Evolutionary conservation across 1,140 invertebrate genomes (phyloP).

Genomic region (Rhyacophila brunnea): DNA sequence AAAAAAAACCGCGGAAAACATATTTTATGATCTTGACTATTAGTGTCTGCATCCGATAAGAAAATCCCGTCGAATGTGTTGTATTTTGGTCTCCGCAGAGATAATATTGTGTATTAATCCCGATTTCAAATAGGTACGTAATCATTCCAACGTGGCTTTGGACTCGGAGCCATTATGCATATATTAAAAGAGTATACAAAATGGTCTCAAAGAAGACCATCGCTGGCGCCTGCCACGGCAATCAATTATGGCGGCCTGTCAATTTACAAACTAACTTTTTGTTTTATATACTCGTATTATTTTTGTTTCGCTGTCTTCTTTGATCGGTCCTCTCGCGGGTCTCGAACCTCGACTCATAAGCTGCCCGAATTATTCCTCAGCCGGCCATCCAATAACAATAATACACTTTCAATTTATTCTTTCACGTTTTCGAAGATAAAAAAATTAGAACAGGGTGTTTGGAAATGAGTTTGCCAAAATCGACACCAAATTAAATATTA

Average conservation of each 20-base stretch:
- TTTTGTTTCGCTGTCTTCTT: slow-evolving; percentile 15
- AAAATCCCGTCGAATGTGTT: too few relatives aligned
- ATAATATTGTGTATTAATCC: too few relatives aligned
- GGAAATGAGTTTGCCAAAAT: too few relatives aligned
- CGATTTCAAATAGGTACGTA: too few relatives aligned
- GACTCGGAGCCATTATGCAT: slow-evolving; percentile 8
- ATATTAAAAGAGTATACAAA: neutral
- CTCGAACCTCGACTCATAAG: neutral
- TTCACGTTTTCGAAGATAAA: slow-evolving; percentile 2
- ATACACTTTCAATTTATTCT: slow-evolving; percentile 9
- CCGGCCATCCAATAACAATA: too few relatives aligned
- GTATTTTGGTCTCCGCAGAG: too few relatives aligned
- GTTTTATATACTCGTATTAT: slow-evolving; percentile 14
- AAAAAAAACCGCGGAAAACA: too few relatives aligned
- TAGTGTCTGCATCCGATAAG: too few relatives aligned
- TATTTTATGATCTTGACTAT: too few relatives aligned
- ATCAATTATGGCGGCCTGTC: slow-evolving; percentile 29
- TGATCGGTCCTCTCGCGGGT: slow-evolving; percentile 7
- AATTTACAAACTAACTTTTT: slow-evolving; percentile 31
- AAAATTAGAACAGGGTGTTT: neutral
- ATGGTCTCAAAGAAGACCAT: neutral
- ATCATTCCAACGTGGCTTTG: too few relatives aligned
- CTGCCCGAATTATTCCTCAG: neutral
- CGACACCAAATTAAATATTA: too few relatives aligned
- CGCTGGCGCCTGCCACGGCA: slow-evolving; percentile 25